phyloP scores from a whole-genome alignment of 2,888 invertebrate species.

The Drosophila conformis region DNA sequence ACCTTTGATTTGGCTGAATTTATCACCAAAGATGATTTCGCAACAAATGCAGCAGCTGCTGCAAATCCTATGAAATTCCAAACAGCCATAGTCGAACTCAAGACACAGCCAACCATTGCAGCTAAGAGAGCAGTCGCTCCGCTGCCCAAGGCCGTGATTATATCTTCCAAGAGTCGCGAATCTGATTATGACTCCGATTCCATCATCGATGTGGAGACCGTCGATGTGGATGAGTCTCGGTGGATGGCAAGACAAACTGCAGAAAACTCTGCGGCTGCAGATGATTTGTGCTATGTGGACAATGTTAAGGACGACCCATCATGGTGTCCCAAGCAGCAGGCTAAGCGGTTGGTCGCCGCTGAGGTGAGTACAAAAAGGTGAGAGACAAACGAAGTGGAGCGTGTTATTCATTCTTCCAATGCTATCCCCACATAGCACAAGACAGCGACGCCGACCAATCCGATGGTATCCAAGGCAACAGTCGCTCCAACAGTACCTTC shows the following conservation, averaged over 20 bases:
- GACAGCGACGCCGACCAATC: slow-evolving; percentile 6
- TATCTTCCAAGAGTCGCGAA: slow-evolving; percentile 52
- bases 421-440: slow-evolving; percentile 59
- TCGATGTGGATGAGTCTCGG: slow-evolving; percentile 76
- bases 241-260: slow-evolving; percentile 22
- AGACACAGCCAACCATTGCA: background rate
- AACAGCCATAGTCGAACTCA: slow-evolving; percentile 1
- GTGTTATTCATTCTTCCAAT: slow-evolving; percentile 48
- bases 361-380: slow-evolving; percentile 69
- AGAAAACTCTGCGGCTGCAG: slow-evolving; percentile 21
- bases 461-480: slow-evolving; percentile 22
- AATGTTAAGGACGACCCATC: slow-evolving; percentile 83
- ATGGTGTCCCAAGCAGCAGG: slow-evolving; percentile 77
- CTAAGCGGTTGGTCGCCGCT: slow-evolving; percentile 49
- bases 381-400: slow-evolving; percentile 16
- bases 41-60: slow-evolving; percentile 16
- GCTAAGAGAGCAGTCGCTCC: background rate
- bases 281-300: slow-evolving; percentile 74
- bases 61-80: slow-evolving; percentile 2
- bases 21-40: slow-evolving; percentile 84
- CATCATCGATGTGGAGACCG: slow-evolving; percentile 84
- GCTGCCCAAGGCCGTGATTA: slow-evolving; percentile 18
- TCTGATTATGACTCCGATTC: slow-evolving; percentile 83
- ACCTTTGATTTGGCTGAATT: slow-evolving; percentile 84
- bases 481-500: slow-evolving; percentile 7